Evolutionary conservation across 2,888 invertebrate species (phyloP).

Genomic region (Aquatica leii): DNA sequence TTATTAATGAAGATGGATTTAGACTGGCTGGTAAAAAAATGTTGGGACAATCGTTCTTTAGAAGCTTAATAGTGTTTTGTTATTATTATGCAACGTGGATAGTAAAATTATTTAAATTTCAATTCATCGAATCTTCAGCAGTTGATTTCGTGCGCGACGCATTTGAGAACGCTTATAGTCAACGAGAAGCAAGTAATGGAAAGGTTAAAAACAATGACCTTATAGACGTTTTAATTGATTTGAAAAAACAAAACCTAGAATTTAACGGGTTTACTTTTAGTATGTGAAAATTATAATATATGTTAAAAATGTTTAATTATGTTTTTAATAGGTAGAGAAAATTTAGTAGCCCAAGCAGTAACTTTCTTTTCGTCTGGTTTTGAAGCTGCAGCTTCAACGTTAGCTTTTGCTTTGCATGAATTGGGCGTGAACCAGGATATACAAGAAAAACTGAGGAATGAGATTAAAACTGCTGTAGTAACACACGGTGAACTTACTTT

Average conservation of each 20-base stretch:
- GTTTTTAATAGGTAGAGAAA: conserved; percentile 4
- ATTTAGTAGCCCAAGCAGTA: conserved; percentile 49
- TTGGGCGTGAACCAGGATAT: conserved; percentile 59
- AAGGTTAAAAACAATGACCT: too few species aligned
- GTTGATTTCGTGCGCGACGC: conserved; percentile 52
- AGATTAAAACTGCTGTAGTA: conserved; percentile 55
- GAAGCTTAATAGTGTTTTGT: conserved; percentile 12
- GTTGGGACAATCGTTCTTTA: conserved; percentile 50
- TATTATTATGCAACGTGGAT: too few species aligned
- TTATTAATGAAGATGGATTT: conserved; percentile 9
- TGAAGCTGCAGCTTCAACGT: conserved; percentile 63
- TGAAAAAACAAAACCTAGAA: conserved; percentile 43
- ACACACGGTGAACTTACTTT: conserved; percentile 57
- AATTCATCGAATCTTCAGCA: too few species aligned
- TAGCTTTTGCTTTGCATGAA: conserved; percentile 60
- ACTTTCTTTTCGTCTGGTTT: conserved; percentile 65
- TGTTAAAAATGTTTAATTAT: not conserved
- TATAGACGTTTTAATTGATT: too few species aligned
- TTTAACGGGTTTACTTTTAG: conserved; percentile 36
- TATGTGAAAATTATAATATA: conserved; percentile 46
- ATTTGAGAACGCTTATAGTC: conserved; percentile 51
- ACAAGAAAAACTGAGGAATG: conserved; percentile 60
- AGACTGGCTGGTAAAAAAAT: conserved; percentile 55
- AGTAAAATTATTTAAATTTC: conserved; percentile 53
- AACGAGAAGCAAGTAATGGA: conserved; percentile 45